These are phyloP conservation scores for Acanthiza pusilla DNA, from an alignment of 2,797 vertebrate species.

Conservation along the genomic window DNA sequence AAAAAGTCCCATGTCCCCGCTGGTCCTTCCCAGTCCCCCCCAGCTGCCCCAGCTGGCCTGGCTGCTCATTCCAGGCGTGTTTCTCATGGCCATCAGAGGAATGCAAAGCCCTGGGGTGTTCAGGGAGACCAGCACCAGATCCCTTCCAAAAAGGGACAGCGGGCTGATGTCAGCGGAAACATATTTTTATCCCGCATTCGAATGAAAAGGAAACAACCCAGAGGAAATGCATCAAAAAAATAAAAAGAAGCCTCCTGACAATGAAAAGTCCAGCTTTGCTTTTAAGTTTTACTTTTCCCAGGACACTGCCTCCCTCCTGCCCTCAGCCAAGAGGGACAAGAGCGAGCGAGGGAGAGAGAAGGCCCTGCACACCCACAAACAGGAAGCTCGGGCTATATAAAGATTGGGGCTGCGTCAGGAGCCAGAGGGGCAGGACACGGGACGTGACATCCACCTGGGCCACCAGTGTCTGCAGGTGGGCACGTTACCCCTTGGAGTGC, in stretches of 20 bases:
- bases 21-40: not conserved
- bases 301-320: slow-evolving; percentile 36
- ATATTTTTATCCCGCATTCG: slow-evolving; percentile 47
- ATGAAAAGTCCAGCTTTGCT: slow-evolving; percentile 12
- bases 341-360: not conserved
- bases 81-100: slow-evolving; percentile 36
- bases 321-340: not conserved
- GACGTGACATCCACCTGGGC: not conserved
- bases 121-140: not conserved
- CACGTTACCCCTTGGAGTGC: not conserved
- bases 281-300: slow-evolving; percentile 68
- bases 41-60: not conserved
- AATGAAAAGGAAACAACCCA: slow-evolving; percentile 44
- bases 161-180: slow-evolving; percentile 66
- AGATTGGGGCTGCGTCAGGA: not conserved
- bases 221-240: slow-evolving; percentile 50
- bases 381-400: slow-evolving; percentile 17
- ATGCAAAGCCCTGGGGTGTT: slow-evolving; percentile 46
- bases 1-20: not conserved
- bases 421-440: not conserved
- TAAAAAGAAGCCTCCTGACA: slow-evolving; percentile 14
- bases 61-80: slow-evolving; percentile 36
- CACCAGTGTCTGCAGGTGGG: not conserved
- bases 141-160: slow-evolving; percentile 1
- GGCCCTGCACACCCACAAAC: not conserved